These are phyloP conservation scores for Tetragnatha montana DNA, from an alignment of 2,888 invertebrate species.

Conservation along the genomic window DNA sequence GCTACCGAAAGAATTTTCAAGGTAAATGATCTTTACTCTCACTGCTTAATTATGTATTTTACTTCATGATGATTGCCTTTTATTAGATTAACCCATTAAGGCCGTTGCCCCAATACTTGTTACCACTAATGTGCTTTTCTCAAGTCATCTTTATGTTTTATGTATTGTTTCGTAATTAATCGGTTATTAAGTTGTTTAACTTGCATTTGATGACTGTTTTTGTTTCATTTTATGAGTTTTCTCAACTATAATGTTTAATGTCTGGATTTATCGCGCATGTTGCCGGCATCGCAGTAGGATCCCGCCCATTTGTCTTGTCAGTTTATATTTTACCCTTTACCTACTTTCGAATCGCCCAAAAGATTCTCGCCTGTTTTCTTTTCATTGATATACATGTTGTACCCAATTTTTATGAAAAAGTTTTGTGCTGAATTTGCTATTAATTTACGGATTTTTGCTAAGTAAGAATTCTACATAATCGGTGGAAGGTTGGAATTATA, in stretches of 20 bases:
- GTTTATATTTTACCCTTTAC: neutral
- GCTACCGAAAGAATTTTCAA: constrained; percentile 71
- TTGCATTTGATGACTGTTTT: neutral
- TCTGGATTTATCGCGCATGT: neutral
- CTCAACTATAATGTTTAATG: neutral
- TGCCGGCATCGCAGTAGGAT: neutral
- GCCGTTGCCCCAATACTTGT: constrained; percentile 3
- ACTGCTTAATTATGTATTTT: neutral
- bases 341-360: neutral
- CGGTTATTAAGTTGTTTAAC: neutral
- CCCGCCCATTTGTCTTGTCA: neutral
- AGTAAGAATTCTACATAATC: too few relatives aligned
- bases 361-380: neutral
- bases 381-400: neutral
- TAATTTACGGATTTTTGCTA: too few relatives aligned
- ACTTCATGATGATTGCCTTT: constrained; percentile 1
- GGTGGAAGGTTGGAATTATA: too few relatives aligned
- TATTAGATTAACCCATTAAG: constrained; percentile 3
- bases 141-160: neutral
- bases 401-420: neutral
- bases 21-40: constrained; percentile 65
- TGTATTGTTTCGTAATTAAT: neutral
- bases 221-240: neutral
- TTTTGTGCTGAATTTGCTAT: neutral
- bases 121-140: constrained; percentile 14